Evolutionary conservation across 2,113 vertebrate species (phyloP).

Genomic region (Thunnus maccoyii): DNA sequence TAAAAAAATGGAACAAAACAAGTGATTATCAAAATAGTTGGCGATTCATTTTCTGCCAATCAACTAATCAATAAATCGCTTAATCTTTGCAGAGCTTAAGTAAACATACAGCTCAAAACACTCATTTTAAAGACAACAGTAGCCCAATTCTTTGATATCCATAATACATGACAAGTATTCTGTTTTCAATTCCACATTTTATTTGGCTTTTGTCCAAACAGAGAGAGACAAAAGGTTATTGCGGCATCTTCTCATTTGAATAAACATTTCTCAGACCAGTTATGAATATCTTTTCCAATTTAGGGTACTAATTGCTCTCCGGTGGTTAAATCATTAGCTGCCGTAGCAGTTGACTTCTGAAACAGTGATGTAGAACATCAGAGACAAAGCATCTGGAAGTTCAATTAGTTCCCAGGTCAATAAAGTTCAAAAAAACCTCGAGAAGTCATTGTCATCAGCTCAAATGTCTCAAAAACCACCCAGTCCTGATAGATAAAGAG

Average conservation of each 20-base stretch:
- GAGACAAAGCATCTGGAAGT: constrained; percentile 11
- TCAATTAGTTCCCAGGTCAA: constrained; percentile 14
- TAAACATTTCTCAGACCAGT: neutral
- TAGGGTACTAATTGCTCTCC: constrained; percentile 5
- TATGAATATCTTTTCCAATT: constrained; percentile 16
- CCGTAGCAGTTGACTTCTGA: constrained; percentile 9
- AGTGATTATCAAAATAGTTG: too few relatives aligned
- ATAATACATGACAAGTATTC: neutral
- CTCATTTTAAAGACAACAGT: neutral
- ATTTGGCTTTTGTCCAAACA: neutral
- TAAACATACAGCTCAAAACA: neutral
- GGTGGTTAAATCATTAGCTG: constrained; percentile 30
- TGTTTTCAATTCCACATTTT: neutral
- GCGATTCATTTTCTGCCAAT: too few relatives aligned
- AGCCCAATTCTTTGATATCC: neutral
- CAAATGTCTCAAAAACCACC: neutral
- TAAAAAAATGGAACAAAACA: too few relatives aligned
- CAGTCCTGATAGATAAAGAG: neutral
- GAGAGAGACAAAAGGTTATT: neutral
- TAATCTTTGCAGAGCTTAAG: too few relatives aligned
- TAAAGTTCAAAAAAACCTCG: constrained; percentile 12
- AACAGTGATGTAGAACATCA: neutral
- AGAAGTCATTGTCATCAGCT: neutral
- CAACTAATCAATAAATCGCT: too few relatives aligned
- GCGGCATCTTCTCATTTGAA: neutral